Evolutionary conservation across 2,888 invertebrate genomes (phyloP), one percentile per base, ranked within the genome.

Genomic region (Chaetogeoica ovagalla): DNA sequence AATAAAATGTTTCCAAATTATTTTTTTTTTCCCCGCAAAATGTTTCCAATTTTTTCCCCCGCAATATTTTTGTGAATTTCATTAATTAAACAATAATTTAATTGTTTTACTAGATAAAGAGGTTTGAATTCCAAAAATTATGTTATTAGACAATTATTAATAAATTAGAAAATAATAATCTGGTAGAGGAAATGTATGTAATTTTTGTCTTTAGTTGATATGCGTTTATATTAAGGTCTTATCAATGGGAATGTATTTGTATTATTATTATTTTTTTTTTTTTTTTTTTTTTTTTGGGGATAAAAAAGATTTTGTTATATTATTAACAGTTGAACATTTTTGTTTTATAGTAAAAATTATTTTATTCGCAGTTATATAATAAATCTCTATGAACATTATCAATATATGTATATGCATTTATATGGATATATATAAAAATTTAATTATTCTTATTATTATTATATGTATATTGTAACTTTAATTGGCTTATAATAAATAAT

Each of bases 281-380:
- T n/a, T n/a, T n/a, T n/a, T n/a, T n/a, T n/a, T n/a, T 72, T 77
- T 71, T 79, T 70, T 63, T 65, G 79, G 79, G 79, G 9, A 43
- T 79, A 68, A 68, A 43, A 71, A 75, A 75, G n/a, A 43, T 52
- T 63, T 79, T 71, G 79, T 79, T 79, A 71, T 79, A 79, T 71
- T 77, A 70, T 77, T 57, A 79, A 57, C 79, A 71, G 79, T 79
- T 79, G 65, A 79, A 79, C 70, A 71, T 79, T 60, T 79, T 79
- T 71, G 70, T 79, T 79, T 71, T 79, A 79, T 79, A 79, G 71
- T 65, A 71, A 71, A 79, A 79, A 79, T 79, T 71, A 79, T 79
- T 79, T 79, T 79, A 79, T 79, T 63, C 57, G n/a, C 70, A 79
- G 79, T 79, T 79, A 79, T 75, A 79, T 79, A 63, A 79, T 68